phyloP scores from a whole-genome alignment of 2,113 vertebrate species.

The Scomber colias region DNA sequence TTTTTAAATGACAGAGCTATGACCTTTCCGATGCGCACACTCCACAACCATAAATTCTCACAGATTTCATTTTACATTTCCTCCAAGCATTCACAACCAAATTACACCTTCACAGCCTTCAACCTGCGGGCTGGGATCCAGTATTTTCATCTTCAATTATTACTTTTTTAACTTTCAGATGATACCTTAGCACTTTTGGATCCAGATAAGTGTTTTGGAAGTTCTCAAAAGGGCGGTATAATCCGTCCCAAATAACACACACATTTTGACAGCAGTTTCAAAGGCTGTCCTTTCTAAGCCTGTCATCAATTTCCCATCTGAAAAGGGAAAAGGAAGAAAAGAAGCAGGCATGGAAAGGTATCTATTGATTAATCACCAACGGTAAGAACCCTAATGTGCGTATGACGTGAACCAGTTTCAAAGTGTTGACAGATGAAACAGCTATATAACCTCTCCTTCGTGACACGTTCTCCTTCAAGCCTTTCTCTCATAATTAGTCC shows the following conservation, averaged over 20 bases:
- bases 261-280: slow-evolving; percentile 61
- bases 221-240: slow-evolving; percentile 39
- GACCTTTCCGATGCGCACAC: slow-evolving; percentile 74
- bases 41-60: slow-evolving; percentile 72
- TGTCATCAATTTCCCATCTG: slow-evolving; percentile 62
- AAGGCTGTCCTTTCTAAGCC: slow-evolving; percentile 61
- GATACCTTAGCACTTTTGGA: slow-evolving; percentile 44
- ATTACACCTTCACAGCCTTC: slow-evolving; percentile 68
- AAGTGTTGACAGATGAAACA: slow-evolving; percentile 77
- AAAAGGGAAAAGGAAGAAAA: slow-evolving; percentile 50
- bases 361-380: slow-evolving; percentile 72
- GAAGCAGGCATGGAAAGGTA: slow-evolving; percentile 46
- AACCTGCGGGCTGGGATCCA: slow-evolving; percentile 51
- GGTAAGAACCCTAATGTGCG: slow-evolving; percentile 54
- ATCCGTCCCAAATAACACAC: slow-evolving; percentile 57
- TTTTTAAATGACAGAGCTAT: slow-evolving; percentile 76
- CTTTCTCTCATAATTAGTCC: slow-evolving; percentile 80
- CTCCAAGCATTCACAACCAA: slow-evolving; percentile 72
- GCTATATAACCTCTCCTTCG: slow-evolving; percentile 64
- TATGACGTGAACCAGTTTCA: slow-evolving; percentile 68
- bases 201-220: slow-evolving; percentile 48
- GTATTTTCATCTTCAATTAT: slow-evolving; percentile 69
- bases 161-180: slow-evolving; percentile 43
- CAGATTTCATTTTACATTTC: slow-evolving; percentile 80
- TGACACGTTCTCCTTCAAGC: slow-evolving; percentile 78